Evolutionary conservation across 2,888 invertebrate species (phyloP).

Genomic region (Hirtodrosophila trivittata): DNA sequence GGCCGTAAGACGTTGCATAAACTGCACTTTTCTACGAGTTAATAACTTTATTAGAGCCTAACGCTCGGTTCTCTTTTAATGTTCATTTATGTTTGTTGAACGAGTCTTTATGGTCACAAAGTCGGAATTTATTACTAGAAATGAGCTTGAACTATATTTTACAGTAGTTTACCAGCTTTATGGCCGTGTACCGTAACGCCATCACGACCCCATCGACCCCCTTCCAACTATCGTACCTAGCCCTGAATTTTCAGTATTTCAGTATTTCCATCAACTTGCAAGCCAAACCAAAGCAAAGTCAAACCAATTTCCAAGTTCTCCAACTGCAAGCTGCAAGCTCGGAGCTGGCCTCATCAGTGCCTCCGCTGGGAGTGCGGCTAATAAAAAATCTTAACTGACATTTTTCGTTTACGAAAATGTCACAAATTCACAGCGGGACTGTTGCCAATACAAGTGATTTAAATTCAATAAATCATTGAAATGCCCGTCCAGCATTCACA

Average conservation of each 20-base stretch:
- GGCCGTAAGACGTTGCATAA: slow-evolving; percentile 50
- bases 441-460: slow-evolving; percentile 83
- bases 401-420: slow-evolving; percentile 84
- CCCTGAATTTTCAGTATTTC: slow-evolving; percentile 33
- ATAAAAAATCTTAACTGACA: slow-evolving; percentile 83
- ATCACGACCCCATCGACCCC: slow-evolving; percentile 18
- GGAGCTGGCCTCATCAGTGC: slow-evolving; percentile 12
- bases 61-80: slow-evolving; percentile 37
- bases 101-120: slow-evolving; percentile 61
- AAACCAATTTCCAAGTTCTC: slow-evolving; percentile 3
- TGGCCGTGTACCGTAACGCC: slow-evolving; percentile 73
- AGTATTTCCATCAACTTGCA: too few species aligned
- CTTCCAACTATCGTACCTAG: slow-evolving; percentile 39
- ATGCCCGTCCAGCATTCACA: slow-evolving; percentile 47
- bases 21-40: slow-evolving; percentile 67
- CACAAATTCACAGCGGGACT: slow-evolving; percentile 83
- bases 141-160: slow-evolving; percentile 77
- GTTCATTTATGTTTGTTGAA: slow-evolving; percentile 57
- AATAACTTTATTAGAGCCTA: slow-evolving; percentile 72
- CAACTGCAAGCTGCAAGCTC: slow-evolving; percentile 7
- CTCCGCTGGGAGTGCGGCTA: slow-evolving; percentile 46
- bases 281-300: background rate
- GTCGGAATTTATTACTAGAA: slow-evolving; percentile 68
- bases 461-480: slow-evolving; percentile 83
- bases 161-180: slow-evolving; percentile 74